Evolutionary conservation across 2,888 invertebrate genomes (phyloP), one percentile per base, ranked within the genome.

Genomic region (Platycheirus rosarum): DNA sequence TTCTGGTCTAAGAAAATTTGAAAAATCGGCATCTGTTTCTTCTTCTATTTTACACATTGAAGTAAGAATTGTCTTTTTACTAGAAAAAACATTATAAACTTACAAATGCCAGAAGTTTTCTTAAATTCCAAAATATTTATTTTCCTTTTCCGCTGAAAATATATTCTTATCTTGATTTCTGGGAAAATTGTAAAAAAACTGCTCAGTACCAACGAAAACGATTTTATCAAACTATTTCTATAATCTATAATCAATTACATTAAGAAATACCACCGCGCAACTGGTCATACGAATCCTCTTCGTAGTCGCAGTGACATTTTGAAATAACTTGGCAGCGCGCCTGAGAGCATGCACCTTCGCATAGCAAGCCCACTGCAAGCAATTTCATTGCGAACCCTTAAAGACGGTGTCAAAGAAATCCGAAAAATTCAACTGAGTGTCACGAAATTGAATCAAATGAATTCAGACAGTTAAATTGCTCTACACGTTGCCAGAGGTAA

Each of bases 381-480:
- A 42, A 18, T 51, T 35, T 16, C 44, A 53, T 53, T 51, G 29
- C 29, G 29, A 26, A 37, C n/a, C 9, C 16, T 9, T 35, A 32
- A 20, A 16, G 51, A 37, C 18, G n/a, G 32, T 29, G 44, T 69
- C 5, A 55, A 53, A 9, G 53, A 42, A 55, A 69, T 69, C 37
- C 23, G 4, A 53, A 69, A 13, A 40, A 55, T 76, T 48, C 46
- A 37, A 18, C 60, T 5, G 53, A 73, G 66, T 78, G 73, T 66
- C 53, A 66, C 13, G 66, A 53, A 77, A 71, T 51, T 37, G 49
- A 57, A 77, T 44, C 42, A 49, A 60, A 51, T 32, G 60, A 63
- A 49, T 63, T 49, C 26, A 44, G 18, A 20, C 13, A 62, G 18
- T 16, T 44, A 44, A 44, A 44, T 18, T 44, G 9, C 18, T 44